phyloP scores from a whole-genome alignment of 2,797 vertebrate genomes.

The Liparis tanakae region DNA sequence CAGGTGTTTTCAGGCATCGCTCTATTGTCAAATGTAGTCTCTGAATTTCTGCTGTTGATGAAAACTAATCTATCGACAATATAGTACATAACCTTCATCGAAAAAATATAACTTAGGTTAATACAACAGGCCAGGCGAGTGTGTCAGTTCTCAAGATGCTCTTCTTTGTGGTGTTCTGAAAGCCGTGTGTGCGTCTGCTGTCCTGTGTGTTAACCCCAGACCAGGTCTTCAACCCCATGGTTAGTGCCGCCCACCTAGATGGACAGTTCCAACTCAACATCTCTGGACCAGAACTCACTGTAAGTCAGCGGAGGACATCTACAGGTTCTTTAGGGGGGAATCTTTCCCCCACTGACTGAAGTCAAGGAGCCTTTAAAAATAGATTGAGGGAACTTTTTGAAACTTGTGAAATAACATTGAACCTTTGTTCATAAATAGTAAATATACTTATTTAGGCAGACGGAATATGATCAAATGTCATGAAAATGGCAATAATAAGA shows the following conservation, averaged over 20 bases:
- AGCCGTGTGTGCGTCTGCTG: not conserved
- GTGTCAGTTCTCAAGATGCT: not conserved
- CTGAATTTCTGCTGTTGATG: not conserved
- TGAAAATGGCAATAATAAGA: no score
- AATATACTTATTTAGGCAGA: no score
- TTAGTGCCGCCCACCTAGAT: constrained; percentile 83
- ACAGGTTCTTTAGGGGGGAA: no score
- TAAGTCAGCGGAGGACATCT: constrained; percentile 37
- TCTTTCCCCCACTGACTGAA: no score
- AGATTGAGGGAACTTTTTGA: no score
- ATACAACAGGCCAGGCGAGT: not conserved
- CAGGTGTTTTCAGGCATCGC: not conserved
- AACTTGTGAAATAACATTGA: no score
- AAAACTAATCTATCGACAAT: not conserved
- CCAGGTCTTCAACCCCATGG: constrained; percentile 80
- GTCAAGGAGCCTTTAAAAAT: no score
- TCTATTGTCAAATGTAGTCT: not conserved
- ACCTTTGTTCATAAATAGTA: no score
- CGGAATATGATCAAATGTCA: no score
- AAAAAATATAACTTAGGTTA: not conserved
- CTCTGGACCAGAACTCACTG: constrained; percentile 79
- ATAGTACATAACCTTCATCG: not conserved
- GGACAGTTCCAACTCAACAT: constrained; percentile 78
- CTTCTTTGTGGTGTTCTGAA: not conserved
- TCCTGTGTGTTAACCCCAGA: constrained; percentile 73